Percentiles rank a stretch among this genome's conserved stretches.
Conservation (phyloP, 2,888 invertebrate species). For the Drosophila leonis region DNA sequence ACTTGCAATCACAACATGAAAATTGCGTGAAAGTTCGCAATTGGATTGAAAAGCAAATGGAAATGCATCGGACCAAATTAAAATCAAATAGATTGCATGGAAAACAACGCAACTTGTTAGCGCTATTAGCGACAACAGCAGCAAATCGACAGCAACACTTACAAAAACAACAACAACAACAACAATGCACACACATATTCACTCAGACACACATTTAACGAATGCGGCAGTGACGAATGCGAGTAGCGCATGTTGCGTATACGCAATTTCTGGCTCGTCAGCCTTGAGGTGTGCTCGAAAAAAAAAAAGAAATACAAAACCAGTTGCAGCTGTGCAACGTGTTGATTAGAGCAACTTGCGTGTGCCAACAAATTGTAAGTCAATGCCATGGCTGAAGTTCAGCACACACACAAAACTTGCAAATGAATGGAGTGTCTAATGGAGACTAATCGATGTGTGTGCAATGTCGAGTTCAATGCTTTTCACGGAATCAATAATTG, state of each 20-base stretch:
- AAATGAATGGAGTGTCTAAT: conserved; percentile 43
- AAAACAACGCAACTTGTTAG: conserved; percentile 59
- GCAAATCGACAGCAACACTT: conserved; percentile 45
- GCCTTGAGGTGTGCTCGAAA: conserved; percentile 46
- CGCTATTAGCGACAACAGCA: conserved; percentile 65
- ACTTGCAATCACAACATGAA: conserved; percentile 46
- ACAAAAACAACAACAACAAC: conserved; percentile 6
- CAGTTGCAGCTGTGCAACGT: conserved; percentile 64
- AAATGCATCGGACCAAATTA: conserved; percentile 41
- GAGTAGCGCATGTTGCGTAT: conserved; percentile 63
- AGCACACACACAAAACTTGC: conserved; percentile 52
- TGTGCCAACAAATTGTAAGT: conserved; percentile 54
- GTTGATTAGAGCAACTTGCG: conserved; percentile 58
- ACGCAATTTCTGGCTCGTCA: conserved; percentile 63
- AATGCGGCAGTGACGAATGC: conserved; percentile 50
- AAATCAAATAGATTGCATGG: conserved; percentile 48
- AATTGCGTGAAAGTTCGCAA: conserved; percentile 67
- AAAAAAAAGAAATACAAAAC: conserved; percentile 37
- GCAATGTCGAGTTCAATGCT: conserved; percentile 48
- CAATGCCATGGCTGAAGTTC: conserved; percentile 67
- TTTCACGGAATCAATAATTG: conserved; percentile 13
- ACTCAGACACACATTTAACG: conserved; percentile 8
- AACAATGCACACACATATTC: background rate
- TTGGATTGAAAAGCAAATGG: conserved; percentile 45
- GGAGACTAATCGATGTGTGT: conserved; percentile 19